Base-by-base conservation (phyloP, 2,888 invertebrate species). In the Sthenelais limicola region DNA sequence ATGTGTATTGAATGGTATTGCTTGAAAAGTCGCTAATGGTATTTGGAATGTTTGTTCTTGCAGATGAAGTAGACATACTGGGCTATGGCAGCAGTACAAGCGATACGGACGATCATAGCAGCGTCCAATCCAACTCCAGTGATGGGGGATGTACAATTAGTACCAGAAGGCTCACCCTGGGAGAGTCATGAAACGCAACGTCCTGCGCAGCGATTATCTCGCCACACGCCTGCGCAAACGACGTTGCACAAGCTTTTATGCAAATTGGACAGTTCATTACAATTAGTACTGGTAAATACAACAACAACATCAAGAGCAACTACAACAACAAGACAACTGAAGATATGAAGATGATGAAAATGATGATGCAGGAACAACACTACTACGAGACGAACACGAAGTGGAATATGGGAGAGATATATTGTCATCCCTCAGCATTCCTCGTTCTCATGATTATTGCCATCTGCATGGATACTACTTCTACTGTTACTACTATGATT, bases 61-160 rank as follows among this genome's bases (percentile, higher is more conserved):
- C 72, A 72, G 72, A 72, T 68, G 72, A 72, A 26, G 67, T 72
- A 18, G 72, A 72, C 67, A 67, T 72, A 38, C 30, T 72, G 47
- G 51, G 71, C n/a, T 43, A 49, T n/a, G 56, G 30, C 15, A 66
- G 69, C 62, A 69, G 69, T 49, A 24, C 48, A 4, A 73, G 69
- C 24, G 74, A 74, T 35, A 58, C 68, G 0, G 74, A 74, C 38
- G 74, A 74, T 54, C 43, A 47, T n/a, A 52, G 72, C 68, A 74
- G 74, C 47, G 47, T 73, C 24, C 52, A 43, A 24, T 73, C 72
- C 69, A 68, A 51, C 49, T 71, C 49, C 0, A 67, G 56, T 35
- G 70, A 70, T 52, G 70, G 70, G 12, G 70, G 70, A 1, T 70
- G 70, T 38, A 47, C 70, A 12, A 28, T 70, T n/a, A 70, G 35